These are phyloP conservation scores for Peromyscus attwateri DNA, from an alignment of 2,797 vertebrate genomes.

Conservation along the genomic window DNA sequence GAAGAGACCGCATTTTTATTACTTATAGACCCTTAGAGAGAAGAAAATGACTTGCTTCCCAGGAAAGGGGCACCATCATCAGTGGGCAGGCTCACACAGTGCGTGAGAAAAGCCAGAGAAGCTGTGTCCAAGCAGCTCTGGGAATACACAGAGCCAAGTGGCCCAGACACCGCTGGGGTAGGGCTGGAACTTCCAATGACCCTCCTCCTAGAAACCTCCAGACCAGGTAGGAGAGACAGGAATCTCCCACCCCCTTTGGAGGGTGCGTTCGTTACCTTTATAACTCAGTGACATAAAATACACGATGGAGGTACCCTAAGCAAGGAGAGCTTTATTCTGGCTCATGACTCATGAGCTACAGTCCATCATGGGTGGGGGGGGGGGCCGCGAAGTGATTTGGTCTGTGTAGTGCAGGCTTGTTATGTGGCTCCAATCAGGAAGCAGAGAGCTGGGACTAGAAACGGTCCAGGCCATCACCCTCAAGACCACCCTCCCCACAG, in stretches of 20 bases:
- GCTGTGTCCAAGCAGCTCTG: not conserved
- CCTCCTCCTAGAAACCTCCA: not conserved
- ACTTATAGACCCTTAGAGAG: not conserved
- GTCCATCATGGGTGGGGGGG: not conserved
- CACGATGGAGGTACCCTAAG: not conserved
- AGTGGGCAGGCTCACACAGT: not conserved
- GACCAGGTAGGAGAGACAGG: not conserved
- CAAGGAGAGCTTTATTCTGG: not conserved
- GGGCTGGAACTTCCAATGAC: too few relatives aligned
- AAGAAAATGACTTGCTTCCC: not conserved
- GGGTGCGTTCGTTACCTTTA: not conserved
- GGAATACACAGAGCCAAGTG: not conserved
- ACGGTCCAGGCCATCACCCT: not conserved
- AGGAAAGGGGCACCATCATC: not conserved
- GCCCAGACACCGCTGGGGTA: too few relatives aligned
- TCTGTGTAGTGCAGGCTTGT: not conserved
- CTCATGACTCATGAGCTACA: not conserved
- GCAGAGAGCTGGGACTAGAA: not conserved
- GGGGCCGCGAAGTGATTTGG: too few relatives aligned
- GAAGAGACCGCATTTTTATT: not conserved
- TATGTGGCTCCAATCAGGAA: not conserved
- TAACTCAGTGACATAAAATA: not conserved
- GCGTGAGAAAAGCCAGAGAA: not conserved
- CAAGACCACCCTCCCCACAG: not conserved
- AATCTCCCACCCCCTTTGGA: not conserved